Percentiles rank a stretch among this genome's conserved stretches.
phyloP scores from a whole-genome alignment of 2,797 vertebrate genomes.

The Falco concolor region DNA sequence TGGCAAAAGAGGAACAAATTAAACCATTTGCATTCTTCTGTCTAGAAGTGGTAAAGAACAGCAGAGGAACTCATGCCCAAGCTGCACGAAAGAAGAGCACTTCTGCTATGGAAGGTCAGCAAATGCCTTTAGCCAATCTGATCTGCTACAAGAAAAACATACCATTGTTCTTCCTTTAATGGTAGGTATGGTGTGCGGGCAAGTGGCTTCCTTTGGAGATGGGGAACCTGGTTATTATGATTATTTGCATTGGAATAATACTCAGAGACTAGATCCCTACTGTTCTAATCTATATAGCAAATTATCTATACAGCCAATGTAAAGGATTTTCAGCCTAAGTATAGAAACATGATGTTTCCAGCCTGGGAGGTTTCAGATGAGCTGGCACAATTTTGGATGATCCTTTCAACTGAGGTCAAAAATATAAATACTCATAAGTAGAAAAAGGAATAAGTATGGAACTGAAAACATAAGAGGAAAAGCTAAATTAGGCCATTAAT shows the following conservation, averaged over 20 bases:
- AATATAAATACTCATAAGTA: not conserved
- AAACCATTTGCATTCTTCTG: not conserved
- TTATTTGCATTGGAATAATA: not conserved
- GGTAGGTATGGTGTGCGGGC: not conserved
- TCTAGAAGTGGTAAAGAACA: not conserved
- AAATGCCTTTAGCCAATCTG: not conserved
- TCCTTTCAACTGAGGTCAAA: not conserved
- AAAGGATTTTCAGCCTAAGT: not conserved
- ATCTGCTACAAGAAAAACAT: not conserved
- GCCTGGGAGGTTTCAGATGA: not conserved
- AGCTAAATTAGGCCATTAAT: not conserved
- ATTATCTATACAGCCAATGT: rapidly evolving
- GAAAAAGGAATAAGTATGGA: not conserved
- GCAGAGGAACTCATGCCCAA: not conserved
- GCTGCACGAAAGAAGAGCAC: not conserved
- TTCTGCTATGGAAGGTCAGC: not conserved
- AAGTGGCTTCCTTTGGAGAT: not conserved
- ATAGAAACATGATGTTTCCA: not conserved
- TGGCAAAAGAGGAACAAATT: not conserved
- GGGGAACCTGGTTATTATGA: not conserved
- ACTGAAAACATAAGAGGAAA: not conserved
- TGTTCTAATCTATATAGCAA: not conserved
- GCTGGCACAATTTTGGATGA: not conserved
- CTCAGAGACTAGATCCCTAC: not conserved
- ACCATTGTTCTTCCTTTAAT: not conserved